phyloP scores from a whole-genome alignment of 1,140 invertebrate species.

The Scylla paramamosain region DNA sequence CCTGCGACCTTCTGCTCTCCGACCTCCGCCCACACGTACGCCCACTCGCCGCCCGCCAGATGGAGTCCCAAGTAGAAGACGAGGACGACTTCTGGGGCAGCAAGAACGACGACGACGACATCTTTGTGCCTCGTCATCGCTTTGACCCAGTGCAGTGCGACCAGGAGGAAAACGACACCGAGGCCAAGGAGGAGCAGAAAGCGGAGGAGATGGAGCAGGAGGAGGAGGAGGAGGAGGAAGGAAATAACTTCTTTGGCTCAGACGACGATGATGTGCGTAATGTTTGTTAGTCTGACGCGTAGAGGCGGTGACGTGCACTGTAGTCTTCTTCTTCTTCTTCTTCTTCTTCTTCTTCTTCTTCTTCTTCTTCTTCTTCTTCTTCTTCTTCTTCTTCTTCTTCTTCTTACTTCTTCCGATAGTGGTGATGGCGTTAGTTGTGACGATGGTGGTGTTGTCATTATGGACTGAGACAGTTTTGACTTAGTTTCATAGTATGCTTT shows the following conservation, averaged over 20 bases:
- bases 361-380: too few species aligned
- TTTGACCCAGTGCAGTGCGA: neutral
- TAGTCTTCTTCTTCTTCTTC: too few species aligned
- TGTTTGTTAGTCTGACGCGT: too few species aligned
- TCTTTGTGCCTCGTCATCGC: neutral
- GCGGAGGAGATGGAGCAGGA: neutral
- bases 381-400: too few species aligned
- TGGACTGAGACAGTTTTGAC: too few species aligned
- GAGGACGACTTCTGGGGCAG: slow-evolving; percentile 22
- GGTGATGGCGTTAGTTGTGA: too few species aligned
- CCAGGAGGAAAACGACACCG: neutral
- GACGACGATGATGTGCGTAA: neutral
- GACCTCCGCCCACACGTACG: neutral
- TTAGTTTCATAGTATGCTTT: too few species aligned
- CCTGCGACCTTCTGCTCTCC: neutral
- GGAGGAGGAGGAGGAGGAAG: neutral
- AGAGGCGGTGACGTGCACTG: too few species aligned
- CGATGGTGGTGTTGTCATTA: too few species aligned
- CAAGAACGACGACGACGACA: slow-evolving; percentile 11
- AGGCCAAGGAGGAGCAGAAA: neutral
- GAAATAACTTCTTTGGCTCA: neutral
- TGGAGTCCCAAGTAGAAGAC: neutral
- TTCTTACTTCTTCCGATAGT: too few species aligned
- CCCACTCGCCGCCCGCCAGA: neutral
- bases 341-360: too few species aligned